phyloP scores from a whole-genome alignment of 2,888 invertebrate genomes.

The Odontocolon sp. region DNA sequence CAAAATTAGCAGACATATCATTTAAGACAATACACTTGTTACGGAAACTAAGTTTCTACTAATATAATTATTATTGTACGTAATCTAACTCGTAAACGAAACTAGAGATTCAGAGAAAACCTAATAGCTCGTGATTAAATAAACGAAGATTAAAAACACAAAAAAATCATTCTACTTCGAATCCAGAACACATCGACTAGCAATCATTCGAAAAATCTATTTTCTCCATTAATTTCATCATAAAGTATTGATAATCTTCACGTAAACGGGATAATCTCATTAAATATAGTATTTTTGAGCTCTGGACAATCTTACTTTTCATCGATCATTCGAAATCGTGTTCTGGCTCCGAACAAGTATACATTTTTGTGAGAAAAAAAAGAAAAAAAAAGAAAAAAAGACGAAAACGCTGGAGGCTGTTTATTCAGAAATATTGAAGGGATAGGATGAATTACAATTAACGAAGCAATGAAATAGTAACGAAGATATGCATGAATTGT shows the following conservation, averaged over 20 bases:
- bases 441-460: slow-evolving; percentile 68
- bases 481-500: slow-evolving; percentile 79
- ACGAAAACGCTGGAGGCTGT: slow-evolving; percentile 75
- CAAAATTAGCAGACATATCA: slow-evolving; percentile 80
- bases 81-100: slow-evolving; percentile 73
- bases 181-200: slow-evolving; percentile 41
- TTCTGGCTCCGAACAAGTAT: slow-evolving; percentile 40
- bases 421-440: slow-evolving; percentile 64
- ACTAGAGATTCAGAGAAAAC: slow-evolving; percentile 61
- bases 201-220: background rate
- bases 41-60: slow-evolving; percentile 80
- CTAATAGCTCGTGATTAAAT: slow-evolving; percentile 31
- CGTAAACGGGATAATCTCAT: too few relatives aligned
- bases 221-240: background rate
- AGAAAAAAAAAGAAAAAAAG: too few relatives aligned
- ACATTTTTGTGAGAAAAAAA: background rate
- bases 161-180: slow-evolving; percentile 23
- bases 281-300: background rate
- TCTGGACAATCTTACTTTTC: background rate
- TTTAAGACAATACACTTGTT: slow-evolving; percentile 80
- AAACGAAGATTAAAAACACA: background rate
- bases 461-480: slow-evolving; percentile 76
- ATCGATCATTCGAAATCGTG: slow-evolving; percentile 17
- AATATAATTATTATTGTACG: slow-evolving; percentile 75
- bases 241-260: background rate